A percentile compares a stretch with the other conserved stretches of the same genome.
These are phyloP conservation scores for Xanthia togata DNA, from an alignment of 2,888 invertebrate species.

Conservation along the genomic window DNA sequence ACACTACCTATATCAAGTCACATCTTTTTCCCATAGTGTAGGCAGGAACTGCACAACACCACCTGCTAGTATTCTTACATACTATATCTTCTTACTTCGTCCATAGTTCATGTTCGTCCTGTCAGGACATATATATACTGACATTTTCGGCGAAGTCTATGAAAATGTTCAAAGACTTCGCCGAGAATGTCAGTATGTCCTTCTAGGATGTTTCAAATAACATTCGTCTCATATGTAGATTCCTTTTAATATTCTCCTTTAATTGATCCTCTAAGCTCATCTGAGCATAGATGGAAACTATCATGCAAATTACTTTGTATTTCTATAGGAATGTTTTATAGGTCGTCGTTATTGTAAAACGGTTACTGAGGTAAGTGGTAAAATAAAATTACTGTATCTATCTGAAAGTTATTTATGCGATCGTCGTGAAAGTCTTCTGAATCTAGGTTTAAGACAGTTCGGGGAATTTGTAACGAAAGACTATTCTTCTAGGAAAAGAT, in stretches of 20 bases:
- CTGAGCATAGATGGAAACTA: background rate
- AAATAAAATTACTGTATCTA: slow-evolving; percentile 6
- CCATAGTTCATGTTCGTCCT: too few relatives aligned
- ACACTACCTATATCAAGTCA: too few relatives aligned
- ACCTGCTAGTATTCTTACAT: background rate
- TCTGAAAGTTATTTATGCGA: background rate
- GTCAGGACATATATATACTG: too few relatives aligned
- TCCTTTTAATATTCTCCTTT: background rate
- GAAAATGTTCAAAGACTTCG: background rate
- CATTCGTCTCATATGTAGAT: background rate
- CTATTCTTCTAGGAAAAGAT: background rate
- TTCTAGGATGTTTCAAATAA: background rate
- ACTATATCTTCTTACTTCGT: background rate
- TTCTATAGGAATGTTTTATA: background rate
- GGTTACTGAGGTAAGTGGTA: background rate
- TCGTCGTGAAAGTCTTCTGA: slow-evolving; percentile 19
- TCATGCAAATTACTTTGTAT: slow-evolving; percentile 21
- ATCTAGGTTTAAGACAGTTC: slow-evolving; percentile 11
- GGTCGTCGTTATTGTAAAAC: slow-evolving; percentile 1
- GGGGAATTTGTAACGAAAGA: background rate
- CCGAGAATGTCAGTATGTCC: background rate
- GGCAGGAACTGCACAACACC: background rate
- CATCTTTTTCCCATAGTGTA: background rate
- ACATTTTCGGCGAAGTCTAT: too few relatives aligned
- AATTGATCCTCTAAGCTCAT: background rate